Conservation (phyloP, 2,888 invertebrate species). For the Drosophila falleni region DNA sequence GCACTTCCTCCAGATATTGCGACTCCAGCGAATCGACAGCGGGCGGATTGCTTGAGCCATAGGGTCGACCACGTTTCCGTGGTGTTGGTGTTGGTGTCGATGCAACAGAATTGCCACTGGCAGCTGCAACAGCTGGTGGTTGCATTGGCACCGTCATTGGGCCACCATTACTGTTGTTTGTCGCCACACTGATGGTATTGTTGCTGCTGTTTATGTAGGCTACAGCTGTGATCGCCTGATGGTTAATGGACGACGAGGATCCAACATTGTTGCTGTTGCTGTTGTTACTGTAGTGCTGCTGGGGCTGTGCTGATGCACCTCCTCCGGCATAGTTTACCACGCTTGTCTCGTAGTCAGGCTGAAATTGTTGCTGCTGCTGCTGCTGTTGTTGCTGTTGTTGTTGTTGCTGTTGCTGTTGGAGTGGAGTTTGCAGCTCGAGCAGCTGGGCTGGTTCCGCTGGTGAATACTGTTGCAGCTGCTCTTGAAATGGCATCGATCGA, state of each 20-base stretch:
- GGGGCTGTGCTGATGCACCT: slow-evolving; percentile 8
- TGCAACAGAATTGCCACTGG: slow-evolving; percentile 20
- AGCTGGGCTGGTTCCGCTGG: slow-evolving; percentile 67
- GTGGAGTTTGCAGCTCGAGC: slow-evolving; percentile 77
- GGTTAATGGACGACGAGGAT: slow-evolving; percentile 54
- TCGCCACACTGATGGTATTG: slow-evolving; percentile 71
- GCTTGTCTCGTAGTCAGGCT: slow-evolving; percentile 36
- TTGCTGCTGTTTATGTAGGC: slow-evolving; percentile 73
- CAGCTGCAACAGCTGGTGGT: slow-evolving; percentile 34
- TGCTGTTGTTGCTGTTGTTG: slow-evolving; percentile 68
- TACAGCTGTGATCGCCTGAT: slow-evolving; percentile 73
- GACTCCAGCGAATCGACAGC: slow-evolving; percentile 69
- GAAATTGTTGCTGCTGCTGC: slow-evolving; percentile 55
- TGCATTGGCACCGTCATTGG: slow-evolving; percentile 48
- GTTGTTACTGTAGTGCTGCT: slow-evolving; percentile 31
- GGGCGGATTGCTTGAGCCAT: slow-evolving; percentile 59
- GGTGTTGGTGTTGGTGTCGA: slow-evolving; percentile 59
- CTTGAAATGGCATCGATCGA: slow-evolving; percentile 66
- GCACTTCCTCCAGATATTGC: slow-evolving; percentile 75
- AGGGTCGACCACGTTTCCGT: slow-evolving; percentile 71
- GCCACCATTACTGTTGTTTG: slow-evolving; percentile 58
- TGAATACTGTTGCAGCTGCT: slow-evolving; percentile 70
- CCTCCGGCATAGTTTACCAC: slow-evolving; percentile 35
- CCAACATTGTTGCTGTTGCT: slow-evolving; percentile 41
- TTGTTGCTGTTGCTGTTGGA: slow-evolving; percentile 68